A percentile compares a stretch with the other conserved stretches of the same genome.
Evolutionary conservation across 2,113 vertebrate genomes (phyloP).

Genomic region (Oophaga pumilio): DNA sequence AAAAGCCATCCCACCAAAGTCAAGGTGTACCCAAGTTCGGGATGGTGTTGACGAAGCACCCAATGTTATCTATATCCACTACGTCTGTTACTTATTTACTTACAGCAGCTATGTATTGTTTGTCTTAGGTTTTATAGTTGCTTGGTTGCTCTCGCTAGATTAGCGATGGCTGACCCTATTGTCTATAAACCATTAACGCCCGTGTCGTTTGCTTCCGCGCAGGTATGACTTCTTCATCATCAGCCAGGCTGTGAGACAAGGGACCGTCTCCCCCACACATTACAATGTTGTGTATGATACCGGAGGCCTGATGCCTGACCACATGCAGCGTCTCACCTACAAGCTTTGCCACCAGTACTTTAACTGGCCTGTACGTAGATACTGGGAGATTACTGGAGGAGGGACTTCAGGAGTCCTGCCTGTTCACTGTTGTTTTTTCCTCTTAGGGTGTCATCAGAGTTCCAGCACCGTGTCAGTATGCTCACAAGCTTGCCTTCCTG

Average conservation of each 20-base stretch:
- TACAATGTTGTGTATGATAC: constrained; percentile 92
- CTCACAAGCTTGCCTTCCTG: constrained; percentile 93
- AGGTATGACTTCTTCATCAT: constrained; percentile 96
- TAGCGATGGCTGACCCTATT: too few species aligned
- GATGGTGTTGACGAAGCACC: too few species aligned
- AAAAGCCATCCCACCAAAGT: too few species aligned
- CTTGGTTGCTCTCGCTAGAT: too few species aligned
- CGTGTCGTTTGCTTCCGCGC: neutral
- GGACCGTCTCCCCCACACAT: constrained; percentile 88
- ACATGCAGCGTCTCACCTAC: constrained; percentile 92
- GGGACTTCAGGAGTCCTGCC: neutral
- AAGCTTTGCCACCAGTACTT: constrained; percentile 96
- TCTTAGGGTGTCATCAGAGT: constrained; percentile 87
- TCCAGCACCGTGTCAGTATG: constrained; percentile 94
- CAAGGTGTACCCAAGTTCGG: too few species aligned
- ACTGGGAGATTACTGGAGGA: neutral
- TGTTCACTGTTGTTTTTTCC: neutral
- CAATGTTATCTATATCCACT: too few species aligned
- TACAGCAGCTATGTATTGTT: too few species aligned
- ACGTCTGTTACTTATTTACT: too few species aligned
- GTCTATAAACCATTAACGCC: too few species aligned
- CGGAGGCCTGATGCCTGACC: constrained; percentile 89
- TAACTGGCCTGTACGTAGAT: constrained; percentile 88
- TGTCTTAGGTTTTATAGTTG: too few species aligned
- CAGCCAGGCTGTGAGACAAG: constrained; percentile 84